Evolutionary conservation across 2,888 invertebrate genomes (phyloP).

Genomic region (Archips crataeganus): DNA sequence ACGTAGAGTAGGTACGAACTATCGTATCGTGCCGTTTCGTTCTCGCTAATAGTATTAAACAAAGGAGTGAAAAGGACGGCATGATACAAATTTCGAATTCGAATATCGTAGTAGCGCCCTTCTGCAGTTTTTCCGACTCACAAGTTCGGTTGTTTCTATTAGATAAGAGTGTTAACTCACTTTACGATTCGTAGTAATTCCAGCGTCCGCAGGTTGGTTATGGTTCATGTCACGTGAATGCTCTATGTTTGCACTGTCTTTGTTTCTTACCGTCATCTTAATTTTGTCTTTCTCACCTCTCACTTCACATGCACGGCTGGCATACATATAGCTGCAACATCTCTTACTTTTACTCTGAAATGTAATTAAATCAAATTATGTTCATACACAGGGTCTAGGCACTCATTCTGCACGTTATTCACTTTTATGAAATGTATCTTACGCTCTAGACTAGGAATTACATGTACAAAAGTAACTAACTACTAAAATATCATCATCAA

Average conservation of each 20-base stretch:
- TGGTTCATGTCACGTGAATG: slow-evolving; percentile 60
- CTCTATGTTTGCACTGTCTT: slow-evolving; percentile 73
- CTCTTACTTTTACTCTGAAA: not conserved
- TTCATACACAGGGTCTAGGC: not conserved
- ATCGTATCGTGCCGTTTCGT: no score
- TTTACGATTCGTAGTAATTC: slow-evolving; percentile 51
- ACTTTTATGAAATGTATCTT: not conserved
- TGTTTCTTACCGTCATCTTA: slow-evolving; percentile 51
- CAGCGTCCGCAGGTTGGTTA: slow-evolving; percentile 59
- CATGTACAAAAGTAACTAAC: not conserved
- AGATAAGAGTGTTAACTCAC: not conserved
- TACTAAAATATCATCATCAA: not conserved
- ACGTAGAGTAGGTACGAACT: no score
- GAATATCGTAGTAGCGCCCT: no score
- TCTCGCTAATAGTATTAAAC: no score
- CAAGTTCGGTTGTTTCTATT: no score
- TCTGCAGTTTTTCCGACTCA: no score
- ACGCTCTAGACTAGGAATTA: not conserved
- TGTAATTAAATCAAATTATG: no score
- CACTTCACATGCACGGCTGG: slow-evolving; percentile 6
- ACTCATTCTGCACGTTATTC: not conserved
- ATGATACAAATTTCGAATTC: no score
- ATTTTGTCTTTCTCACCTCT: slow-evolving; percentile 22
- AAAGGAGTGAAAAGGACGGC: no score
- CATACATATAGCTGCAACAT: not conserved